Evolutionary conservation across 2,888 invertebrate genomes (phyloP), one percentile per base, ranked within the genome.

Genomic region (Coleophora deauratella): DNA sequence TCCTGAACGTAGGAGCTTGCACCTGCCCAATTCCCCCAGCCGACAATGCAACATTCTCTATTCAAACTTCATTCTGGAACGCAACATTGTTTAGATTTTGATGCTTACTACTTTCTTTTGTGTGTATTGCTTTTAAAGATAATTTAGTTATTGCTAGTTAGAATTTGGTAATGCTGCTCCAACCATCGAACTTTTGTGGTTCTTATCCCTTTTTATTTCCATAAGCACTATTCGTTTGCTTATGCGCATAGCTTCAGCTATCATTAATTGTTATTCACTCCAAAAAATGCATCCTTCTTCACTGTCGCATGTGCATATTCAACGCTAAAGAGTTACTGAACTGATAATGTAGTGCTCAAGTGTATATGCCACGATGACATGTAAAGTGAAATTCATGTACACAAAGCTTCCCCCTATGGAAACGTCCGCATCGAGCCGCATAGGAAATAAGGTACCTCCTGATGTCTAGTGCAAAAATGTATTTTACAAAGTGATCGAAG

Each of bases 21-120:
- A 73, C 72, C 75, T 74, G 68, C 63, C 59, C 65, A 58, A 69
- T 70, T 67, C 68, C 61, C 49, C 8, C 42, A 42, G 44, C 32
- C 40, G n/a, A 38, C 50, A 46, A 64, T 56, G 54, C 61, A 55
- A 57, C 62, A 61, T 71, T 67, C 59, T 61, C 59, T 58, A 68
- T 74, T 65, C 69, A 65, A 69, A 70, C 64, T 68, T 62, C 57
- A 72, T 73, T 45, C 28, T 51, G 42, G 37, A 54, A 51, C 47
- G 50, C 50, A 54, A 64, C 57, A 57, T 57, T 63, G 54, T 62
- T 6, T 3, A 21, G 21, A 21, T 21, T n/a, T 21, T 21, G 21
- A 6, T 51, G 46, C 40, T 41, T 36, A 11, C 27, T 40, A 34
- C 43, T 44, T 47, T 42, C 43, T 42, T 41, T 41, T 45, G 3